Percentiles rank a stretch among this genome's conserved stretches.
phyloP scores from a whole-genome alignment of 2,888 invertebrate genomes.

The Xanthia icteritia region DNA sequence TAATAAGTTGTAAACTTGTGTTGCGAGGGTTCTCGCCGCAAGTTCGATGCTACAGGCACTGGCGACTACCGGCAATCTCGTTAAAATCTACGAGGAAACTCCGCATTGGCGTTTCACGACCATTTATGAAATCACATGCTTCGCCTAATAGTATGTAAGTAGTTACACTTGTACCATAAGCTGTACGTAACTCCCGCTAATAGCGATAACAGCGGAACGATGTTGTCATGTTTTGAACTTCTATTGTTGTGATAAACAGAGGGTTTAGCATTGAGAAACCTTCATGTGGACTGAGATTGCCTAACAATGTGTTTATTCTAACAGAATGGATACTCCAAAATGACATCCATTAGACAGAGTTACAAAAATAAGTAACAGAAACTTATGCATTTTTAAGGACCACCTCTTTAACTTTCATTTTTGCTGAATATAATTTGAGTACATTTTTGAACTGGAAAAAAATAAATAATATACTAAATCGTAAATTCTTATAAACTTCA shows the following conservation, averaged over 20 bases:
- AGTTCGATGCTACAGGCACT: slow-evolving; percentile 80
- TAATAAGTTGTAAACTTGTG: slow-evolving; percentile 88
- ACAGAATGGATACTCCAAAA: slow-evolving; percentile 12
- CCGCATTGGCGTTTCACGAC: slow-evolving; percentile 77
- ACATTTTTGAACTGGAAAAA: slow-evolving; percentile 23
- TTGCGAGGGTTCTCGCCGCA: slow-evolving; percentile 80
- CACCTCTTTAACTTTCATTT: slow-evolving; percentile 20
- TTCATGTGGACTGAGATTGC: slow-evolving; percentile 18
- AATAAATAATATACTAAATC: slow-evolving; percentile 55
- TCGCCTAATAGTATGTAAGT: slow-evolving; percentile 77
- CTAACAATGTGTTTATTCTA: slow-evolving; percentile 1
- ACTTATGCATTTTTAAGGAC: slow-evolving; percentile 26
- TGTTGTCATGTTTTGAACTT: slow-evolving; percentile 55
- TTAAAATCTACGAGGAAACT: slow-evolving; percentile 87
- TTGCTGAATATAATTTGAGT: slow-evolving; percentile 22
- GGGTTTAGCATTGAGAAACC: slow-evolving; percentile 32
- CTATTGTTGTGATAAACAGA: slow-evolving; percentile 57
- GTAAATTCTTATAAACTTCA: slow-evolving; percentile 65
- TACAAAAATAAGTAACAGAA: slow-evolving; percentile 15
- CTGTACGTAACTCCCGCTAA: slow-evolving; percentile 52
- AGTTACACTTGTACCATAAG: slow-evolving; percentile 68
- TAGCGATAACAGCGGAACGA: slow-evolving; percentile 52
- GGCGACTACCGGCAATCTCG: slow-evolving; percentile 86
- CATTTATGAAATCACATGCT: slow-evolving; percentile 84
- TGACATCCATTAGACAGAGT: slow-evolving; percentile 1